Percentiles rank a stretch among this genome's conserved stretches.
Evolutionary conservation across 2,113 vertebrate species (phyloP).

Genomic region (Grus americana): DNA sequence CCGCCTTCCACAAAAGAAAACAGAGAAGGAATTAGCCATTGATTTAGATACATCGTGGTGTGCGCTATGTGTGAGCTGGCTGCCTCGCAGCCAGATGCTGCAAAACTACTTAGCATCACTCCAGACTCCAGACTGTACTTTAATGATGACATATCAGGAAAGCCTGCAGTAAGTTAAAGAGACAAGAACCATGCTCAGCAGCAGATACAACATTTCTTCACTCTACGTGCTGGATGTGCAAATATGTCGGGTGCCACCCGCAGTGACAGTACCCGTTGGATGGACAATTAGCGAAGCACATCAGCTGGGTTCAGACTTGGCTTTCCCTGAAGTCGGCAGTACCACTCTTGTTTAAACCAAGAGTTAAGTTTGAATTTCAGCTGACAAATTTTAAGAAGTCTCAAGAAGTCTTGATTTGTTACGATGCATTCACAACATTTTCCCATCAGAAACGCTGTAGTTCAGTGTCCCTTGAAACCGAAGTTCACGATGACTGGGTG

Average conservation of each 20-base stretch:
- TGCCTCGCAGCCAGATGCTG: background rate
- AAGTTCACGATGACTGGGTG: background rate
- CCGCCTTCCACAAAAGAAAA: background rate
- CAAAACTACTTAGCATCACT: background rate
- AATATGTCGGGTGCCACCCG: fast-evolving
- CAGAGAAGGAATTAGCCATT: background rate
- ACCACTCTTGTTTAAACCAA: background rate
- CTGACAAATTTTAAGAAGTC: background rate
- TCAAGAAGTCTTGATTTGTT: background rate
- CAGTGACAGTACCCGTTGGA: background rate
- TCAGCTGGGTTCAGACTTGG: fast-evolving
- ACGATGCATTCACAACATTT: fast-evolving
- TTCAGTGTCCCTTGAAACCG: background rate
- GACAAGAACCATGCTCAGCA: background rate
- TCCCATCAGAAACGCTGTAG: background rate
- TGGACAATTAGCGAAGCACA: background rate
- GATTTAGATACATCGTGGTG: background rate
- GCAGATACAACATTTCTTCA: background rate
- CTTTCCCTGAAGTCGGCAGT: background rate
- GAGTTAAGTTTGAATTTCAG: background rate
- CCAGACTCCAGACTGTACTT: background rate
- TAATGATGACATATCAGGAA: background rate
- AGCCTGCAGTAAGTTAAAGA: background rate
- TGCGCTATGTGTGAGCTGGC: background rate
- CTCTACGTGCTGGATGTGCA: background rate